Percentiles rank a stretch among this genome's conserved stretches.
phyloP scores from a whole-genome alignment of 2,797 vertebrate genomes.

The Ciconia nigra region DNA sequence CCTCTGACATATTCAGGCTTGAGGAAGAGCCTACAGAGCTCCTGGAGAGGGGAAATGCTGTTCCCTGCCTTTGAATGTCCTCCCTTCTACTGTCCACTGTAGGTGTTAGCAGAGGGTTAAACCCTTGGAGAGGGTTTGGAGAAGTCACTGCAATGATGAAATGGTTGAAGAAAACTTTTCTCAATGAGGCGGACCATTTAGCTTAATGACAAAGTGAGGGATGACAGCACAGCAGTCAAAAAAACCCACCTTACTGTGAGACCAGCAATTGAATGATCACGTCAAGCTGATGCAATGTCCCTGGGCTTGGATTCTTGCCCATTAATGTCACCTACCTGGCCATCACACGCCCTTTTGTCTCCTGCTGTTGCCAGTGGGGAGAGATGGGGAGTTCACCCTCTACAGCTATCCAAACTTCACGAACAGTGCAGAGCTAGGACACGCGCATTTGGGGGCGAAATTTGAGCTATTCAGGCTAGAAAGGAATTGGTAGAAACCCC shows the following conservation, averaged over 20 bases:
- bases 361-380: not conserved
- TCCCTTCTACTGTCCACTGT: not conserved
- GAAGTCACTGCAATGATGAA: not conserved
- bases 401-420: not conserved
- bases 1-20: not conserved
- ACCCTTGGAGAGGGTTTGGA: not conserved
- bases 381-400: not conserved
- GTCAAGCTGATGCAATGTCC: not conserved
- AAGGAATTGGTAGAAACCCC: not conserved
- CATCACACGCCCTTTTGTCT: not conserved
- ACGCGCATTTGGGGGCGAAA: fast-evolving
- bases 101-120: not conserved
- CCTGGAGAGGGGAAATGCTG: not conserved
- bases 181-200: not conserved
- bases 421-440: not conserved
- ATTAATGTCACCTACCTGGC: not conserved
- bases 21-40: not conserved
- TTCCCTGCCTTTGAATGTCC: not conserved
- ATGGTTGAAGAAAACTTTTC: not conserved
- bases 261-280: no score
- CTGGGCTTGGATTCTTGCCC: not conserved
- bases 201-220: not conserved
- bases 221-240: not conserved
- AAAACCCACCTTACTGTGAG: not conserved
- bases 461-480: not conserved